Percentiles rank a stretch among this genome's conserved stretches.
Conservation (phyloP, 2,113 vertebrate species). For the Colius striatus region DNA sequence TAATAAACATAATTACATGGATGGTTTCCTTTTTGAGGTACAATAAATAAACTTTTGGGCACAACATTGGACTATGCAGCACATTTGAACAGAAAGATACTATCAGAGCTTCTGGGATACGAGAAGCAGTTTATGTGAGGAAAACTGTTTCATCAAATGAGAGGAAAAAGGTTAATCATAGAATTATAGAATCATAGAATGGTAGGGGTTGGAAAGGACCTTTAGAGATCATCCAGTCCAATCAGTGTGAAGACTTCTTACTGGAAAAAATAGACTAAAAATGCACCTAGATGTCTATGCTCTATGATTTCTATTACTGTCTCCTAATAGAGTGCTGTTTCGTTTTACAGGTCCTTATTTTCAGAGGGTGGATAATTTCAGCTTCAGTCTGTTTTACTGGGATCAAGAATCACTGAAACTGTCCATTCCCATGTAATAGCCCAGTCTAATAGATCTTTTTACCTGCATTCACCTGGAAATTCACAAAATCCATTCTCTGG, state of each 20-base stretch:
- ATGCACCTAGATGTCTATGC: background rate
- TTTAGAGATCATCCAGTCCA: too few species aligned
- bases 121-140: background rate
- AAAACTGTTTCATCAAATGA: background rate
- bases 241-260: background rate
- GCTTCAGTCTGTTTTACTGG: background rate
- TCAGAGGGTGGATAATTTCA: background rate
- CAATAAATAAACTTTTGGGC: background rate
- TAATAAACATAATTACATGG: background rate
- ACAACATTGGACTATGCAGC: background rate
- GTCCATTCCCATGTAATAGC: background rate
- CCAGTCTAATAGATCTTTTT: constrained; percentile 18
- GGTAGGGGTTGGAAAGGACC: too few species aligned
- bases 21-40: background rate
- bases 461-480: constrained; percentile 90
- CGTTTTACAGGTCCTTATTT: background rate
- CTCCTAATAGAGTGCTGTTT: background rate
- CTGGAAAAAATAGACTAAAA: background rate
- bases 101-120: background rate
- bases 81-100: background rate
- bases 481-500: constrained; percentile 88
- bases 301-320: background rate
- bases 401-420: background rate
- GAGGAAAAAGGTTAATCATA: background rate
- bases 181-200: too few species aligned